Base-by-base conservation (phyloP, 2,888 invertebrate species). In the Drosophila stalkeri region DNA sequence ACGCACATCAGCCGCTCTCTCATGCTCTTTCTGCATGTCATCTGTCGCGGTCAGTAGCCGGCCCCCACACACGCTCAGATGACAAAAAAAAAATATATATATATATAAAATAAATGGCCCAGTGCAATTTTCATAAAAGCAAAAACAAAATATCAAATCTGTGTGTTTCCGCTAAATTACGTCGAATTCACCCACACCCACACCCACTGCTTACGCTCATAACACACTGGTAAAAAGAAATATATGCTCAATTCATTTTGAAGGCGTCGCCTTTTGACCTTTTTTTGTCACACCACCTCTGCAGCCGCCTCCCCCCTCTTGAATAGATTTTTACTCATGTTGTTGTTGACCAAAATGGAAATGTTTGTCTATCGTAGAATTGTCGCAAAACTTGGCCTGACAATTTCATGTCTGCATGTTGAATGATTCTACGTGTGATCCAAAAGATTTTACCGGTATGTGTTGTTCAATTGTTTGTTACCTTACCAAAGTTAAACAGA, bases 361-460 rank as follows among this genome's bases (percentile, higher is more conserved):
- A 49, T 77, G 77, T 77, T 77, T 89, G 68, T 89, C 89, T 84
- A 83, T 66, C 83, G 81, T 86, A 83, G 89, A 86, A 65, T 70
- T 81, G 59, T 65, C 73, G 64, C 55, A 75, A 60, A 56, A 59
- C 68, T 65, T 65, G 68, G 75, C 75, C 81, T 65, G 77, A 75
- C 67, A 74, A 65, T 69, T 84, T 39, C 37, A 39, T 68, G 79
- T 81, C 82, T 86, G 88, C 86, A 85, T 89, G 86, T 92, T 92
- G 91, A 92, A 92, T 93, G 93, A 91, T 92, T 81, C 92, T 93
- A 82, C 92, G 92, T 89, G 92, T 88, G 81, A 87, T 92, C 78
- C 90, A 91, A 79, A 92, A 92, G 84, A 83, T 92, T 74, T 82
- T 92, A 89, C 92, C 92, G 93, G 93, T 92, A 92, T 77, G 92